Evolutionary conservation across 2,113 vertebrate species (phyloP).

Genomic region (Thomomys bottae): DNA sequence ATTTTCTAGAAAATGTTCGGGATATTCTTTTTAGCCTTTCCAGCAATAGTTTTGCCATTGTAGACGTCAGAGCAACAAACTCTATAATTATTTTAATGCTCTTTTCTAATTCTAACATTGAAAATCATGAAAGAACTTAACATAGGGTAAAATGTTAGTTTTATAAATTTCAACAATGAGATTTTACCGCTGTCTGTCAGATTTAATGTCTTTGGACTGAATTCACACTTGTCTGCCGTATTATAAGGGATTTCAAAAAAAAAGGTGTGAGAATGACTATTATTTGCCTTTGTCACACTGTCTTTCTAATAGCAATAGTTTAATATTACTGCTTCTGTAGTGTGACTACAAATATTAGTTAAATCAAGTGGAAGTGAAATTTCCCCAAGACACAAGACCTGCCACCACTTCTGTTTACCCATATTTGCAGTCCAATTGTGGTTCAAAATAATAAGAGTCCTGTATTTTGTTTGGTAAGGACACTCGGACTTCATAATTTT

Average conservation of each 20-base stretch:
- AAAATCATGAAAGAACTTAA: background rate
- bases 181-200: constrained; percentile 4
- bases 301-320: constrained; percentile 29
- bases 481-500: background rate
- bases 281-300: constrained; percentile 17
- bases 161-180: constrained; percentile 25
- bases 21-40: background rate
- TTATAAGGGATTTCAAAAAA: constrained; percentile 45
- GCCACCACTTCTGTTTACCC: constrained; percentile 3
- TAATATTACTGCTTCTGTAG: constrained; percentile 46
- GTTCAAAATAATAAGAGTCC: constrained; percentile 25
- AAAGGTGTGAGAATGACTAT: background rate
- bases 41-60: background rate
- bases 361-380: constrained; percentile 63
- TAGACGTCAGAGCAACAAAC: background rate
- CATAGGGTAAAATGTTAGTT: background rate
- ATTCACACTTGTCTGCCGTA: constrained; percentile 18
- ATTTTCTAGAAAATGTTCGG: constrained; percentile 4
- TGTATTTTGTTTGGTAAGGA: background rate
- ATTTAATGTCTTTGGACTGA: constrained; percentile 18
- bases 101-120: background rate
- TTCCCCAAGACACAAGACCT: constrained; percentile 27
- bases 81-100: constrained; percentile 18
- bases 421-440: background rate
- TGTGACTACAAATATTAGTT: constrained; percentile 63